Conservation (phyloP, 2,113 vertebrate genomes). For the Himantopus leucocephalus region DNA sequence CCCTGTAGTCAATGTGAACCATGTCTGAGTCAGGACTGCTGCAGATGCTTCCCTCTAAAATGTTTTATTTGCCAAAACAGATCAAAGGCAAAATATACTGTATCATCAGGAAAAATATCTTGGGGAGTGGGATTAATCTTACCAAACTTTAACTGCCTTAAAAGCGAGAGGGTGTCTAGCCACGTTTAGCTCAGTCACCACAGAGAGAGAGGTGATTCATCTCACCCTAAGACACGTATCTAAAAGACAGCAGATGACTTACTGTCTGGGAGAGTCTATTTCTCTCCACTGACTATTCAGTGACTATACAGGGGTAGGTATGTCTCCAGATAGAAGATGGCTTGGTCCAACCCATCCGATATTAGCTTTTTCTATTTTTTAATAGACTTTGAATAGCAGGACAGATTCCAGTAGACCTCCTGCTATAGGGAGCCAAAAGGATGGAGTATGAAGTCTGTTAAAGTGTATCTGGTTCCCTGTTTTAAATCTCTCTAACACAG, state of each 20-base stretch:
- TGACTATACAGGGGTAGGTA: not conserved
- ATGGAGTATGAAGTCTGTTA: not conserved
- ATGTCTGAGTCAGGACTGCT: not conserved
- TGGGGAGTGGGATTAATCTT: not conserved
- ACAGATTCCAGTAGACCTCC: not conserved
- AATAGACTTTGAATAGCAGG: not conserved
- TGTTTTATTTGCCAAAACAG: not conserved
- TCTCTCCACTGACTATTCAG: not conserved
- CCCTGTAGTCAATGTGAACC: not conserved
- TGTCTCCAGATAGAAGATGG: not conserved
- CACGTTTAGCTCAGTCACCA: not conserved
- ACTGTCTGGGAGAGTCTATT: not conserved
- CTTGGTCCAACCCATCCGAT: not conserved
- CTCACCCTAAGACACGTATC: not conserved
- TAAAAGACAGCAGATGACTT: not conserved
- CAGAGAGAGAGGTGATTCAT: slow-evolving; percentile 20
- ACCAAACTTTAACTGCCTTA: not conserved
- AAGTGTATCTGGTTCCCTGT: not conserved
- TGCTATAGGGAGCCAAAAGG: not conserved
- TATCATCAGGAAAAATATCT: not conserved
- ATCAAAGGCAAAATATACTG: not conserved
- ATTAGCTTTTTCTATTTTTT: not conserved
- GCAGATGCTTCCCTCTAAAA: not conserved
- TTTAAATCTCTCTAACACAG: not conserved
- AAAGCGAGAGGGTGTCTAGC: not conserved